Conservation (phyloP, 2,888 invertebrate genomes). For the Tenthredo livida region DNA sequence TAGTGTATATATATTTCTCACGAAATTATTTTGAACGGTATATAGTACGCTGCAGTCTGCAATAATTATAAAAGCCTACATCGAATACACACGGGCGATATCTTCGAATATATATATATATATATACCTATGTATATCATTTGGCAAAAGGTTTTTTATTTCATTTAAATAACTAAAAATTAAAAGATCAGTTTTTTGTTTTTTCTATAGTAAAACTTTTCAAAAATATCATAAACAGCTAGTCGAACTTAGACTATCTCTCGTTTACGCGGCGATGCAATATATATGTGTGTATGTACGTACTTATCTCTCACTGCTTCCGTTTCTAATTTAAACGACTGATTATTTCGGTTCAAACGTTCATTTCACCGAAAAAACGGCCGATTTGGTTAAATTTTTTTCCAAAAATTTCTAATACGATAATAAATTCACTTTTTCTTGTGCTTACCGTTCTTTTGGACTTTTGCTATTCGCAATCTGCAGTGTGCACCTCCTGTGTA, state of each 20-base stretch:
- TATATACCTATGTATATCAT: not conserved
- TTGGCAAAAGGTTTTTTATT: not conserved
- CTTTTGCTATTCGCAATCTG: slow-evolving; percentile 70
- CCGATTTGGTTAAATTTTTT: not conserved
- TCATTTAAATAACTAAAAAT: not conserved
- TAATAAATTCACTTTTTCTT: slow-evolving; percentile 66
- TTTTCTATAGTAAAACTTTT: not conserved
- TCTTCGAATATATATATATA: not conserved
- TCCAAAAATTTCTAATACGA: not conserved
- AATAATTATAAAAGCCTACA: not conserved
- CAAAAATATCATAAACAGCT: not conserved
- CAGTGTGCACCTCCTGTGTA: slow-evolving; percentile 75
- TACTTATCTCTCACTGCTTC: too few relatives aligned
- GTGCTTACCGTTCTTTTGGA: slow-evolving; percentile 68
- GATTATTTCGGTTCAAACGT: too few relatives aligned
- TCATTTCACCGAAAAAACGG: too few relatives aligned
- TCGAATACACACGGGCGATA: not conserved
- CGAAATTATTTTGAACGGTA: not conserved
- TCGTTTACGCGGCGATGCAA: not conserved
- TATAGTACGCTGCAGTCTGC: not conserved
- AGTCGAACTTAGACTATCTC: not conserved
- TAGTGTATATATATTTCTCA: not conserved
- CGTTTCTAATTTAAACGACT: too few relatives aligned
- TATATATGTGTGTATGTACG: not conserved
- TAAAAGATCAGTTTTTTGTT: not conserved